Conservation (phyloP, 1,140 invertebrate genomes). For the Palaemon carinicauda region DNA sequence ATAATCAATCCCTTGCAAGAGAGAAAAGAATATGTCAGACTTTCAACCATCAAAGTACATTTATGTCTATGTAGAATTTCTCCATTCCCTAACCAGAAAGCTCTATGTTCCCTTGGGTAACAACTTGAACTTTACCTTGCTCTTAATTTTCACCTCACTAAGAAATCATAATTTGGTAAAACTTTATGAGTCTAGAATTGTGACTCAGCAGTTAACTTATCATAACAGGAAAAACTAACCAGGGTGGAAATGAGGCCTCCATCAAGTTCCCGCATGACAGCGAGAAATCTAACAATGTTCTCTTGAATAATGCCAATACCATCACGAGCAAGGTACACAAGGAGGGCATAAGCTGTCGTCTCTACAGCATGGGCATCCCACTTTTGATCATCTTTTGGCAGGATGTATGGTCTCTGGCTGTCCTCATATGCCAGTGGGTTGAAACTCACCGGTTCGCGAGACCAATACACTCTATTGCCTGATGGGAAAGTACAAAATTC, state of each 20-base stretch:
- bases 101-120: too few species aligned
- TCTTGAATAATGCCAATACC: slow-evolving; percentile 64
- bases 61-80: too few species aligned
- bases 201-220: too few species aligned
- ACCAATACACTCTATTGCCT: slow-evolving; percentile 68
- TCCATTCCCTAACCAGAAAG: too few species aligned
- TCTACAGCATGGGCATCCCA: slow-evolving; percentile 68
- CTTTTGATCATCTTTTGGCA: slow-evolving; percentile 64
- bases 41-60: too few species aligned
- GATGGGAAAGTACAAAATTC: slow-evolving; percentile 12
- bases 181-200: too few species aligned
- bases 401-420: slow-evolving; percentile 65
- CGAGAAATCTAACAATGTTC: slow-evolving; percentile 71
- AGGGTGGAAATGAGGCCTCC: slow-evolving; percentile 71
- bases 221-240: slow-evolving; percentile 35
- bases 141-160: too few species aligned
- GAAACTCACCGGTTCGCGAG: slow-evolving; percentile 62
- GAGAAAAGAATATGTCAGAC: too few species aligned
- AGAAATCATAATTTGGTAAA: too few species aligned
- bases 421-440: slow-evolving; percentile 66
- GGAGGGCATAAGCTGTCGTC: slow-evolving; percentile 71
- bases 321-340: slow-evolving; percentile 67
- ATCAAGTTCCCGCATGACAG: slow-evolving; percentile 69
- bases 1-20: too few species aligned
- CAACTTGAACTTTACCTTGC: too few species aligned